These are phyloP conservation scores for pig (Sus scrofa) DNA, from an alignment of 2,113 vertebrate genomes.

Conservation along the genomic window DNA sequence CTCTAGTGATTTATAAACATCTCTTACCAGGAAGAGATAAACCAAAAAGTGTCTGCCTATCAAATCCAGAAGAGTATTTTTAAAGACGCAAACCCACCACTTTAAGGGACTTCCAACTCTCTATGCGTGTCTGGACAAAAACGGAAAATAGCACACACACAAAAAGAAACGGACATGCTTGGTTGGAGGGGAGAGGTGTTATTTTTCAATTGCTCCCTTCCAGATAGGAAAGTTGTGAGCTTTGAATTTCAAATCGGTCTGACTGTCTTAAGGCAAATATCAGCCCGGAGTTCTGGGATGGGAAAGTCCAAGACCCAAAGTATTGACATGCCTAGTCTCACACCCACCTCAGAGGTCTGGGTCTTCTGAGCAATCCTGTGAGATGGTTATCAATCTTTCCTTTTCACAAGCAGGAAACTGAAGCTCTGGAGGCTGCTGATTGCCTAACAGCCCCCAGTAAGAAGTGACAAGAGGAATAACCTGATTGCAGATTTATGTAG, in stretches of 20 bases:
- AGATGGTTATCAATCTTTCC: not conserved
- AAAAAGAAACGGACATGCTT: not conserved
- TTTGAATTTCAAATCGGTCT: constrained; percentile 66
- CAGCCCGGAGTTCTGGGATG: not conserved
- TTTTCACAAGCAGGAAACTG: not conserved
- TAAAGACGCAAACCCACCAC: not conserved
- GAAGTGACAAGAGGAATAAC: not conserved
- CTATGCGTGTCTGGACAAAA: not conserved
- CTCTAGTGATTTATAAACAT: constrained; percentile 50
- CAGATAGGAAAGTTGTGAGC: not conserved
- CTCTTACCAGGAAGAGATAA: not conserved
- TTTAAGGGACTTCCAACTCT: not conserved
- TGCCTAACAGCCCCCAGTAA: not conserved
- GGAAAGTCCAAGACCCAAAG: not conserved
- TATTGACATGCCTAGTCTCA: not conserved
- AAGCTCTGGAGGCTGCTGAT: not conserved
- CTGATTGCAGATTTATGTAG: not conserved
- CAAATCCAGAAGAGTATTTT: constrained; percentile 10
- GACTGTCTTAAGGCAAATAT: constrained; percentile 40
- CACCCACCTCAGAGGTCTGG: not conserved
- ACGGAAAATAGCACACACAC: not conserved
- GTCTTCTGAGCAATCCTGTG: not conserved
- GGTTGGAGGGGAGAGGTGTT: constrained; percentile 4
- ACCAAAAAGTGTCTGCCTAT: not conserved
- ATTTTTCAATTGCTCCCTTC: constrained; percentile 42